Evolutionary conservation across 2,113 vertebrate genomes (phyloP).

Genomic region (Trachemys scripta): DNA sequence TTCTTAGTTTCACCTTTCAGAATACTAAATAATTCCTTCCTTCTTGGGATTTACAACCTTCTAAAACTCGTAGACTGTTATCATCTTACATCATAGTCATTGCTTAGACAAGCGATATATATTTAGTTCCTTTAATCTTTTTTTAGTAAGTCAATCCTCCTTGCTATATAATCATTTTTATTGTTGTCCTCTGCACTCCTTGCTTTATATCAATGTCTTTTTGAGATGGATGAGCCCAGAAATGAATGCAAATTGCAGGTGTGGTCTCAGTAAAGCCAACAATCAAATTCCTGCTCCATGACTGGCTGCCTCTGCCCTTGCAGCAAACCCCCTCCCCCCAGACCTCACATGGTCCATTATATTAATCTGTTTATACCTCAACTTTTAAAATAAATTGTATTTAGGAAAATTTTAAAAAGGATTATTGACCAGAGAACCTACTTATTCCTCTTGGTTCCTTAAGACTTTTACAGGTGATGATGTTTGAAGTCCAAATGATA

Average conservation of each 20-base stretch:
- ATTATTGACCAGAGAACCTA: not conserved
- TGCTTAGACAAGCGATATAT: constrained; percentile 33
- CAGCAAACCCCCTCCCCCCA: not conserved
- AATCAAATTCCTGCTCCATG: not conserved
- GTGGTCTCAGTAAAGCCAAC: not conserved
- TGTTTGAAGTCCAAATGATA: not conserved
- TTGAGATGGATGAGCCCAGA: not conserved
- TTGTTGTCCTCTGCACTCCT: not conserved
- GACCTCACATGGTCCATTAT: not conserved
- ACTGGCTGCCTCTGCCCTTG: not conserved
- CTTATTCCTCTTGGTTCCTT: not conserved
- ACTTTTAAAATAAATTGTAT: not conserved
- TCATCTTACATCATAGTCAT: not conserved
- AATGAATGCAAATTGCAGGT: not conserved
- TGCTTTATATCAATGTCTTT: constrained; percentile 13
- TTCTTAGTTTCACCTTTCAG: constrained; percentile 23
- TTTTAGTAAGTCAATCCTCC: constrained; percentile 8
- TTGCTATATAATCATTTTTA: not conserved
- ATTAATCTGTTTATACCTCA: not conserved
- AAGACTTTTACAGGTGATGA: not conserved
- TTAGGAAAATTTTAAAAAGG: not conserved
- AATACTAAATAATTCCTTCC: constrained; percentile 43
- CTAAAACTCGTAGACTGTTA: constrained; percentile 18
- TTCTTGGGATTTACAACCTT: constrained; percentile 30
- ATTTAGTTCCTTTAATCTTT: constrained; percentile 19